A percentile compares a stretch with the other conserved stretches of the same genome.
These are phyloP conservation scores for Dendroctonus valens DNA, from an alignment of 1,140 invertebrate genomes.

Conservation along the genomic window DNA sequence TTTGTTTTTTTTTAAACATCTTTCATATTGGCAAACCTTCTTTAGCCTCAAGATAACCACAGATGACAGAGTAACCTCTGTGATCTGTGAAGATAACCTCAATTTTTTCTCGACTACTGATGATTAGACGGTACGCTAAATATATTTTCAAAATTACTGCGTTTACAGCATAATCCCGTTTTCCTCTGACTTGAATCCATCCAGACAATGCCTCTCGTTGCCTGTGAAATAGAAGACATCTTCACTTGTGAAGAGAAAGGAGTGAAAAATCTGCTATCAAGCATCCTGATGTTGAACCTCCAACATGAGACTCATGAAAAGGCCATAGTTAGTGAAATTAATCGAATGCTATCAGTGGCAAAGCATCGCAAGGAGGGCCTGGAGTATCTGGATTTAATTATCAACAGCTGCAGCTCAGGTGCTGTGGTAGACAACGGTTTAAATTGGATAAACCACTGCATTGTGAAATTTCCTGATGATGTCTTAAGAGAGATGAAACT, in stretches of 20 bases:
- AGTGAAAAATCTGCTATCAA: conserved; percentile 21
- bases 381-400: conserved; percentile 25
- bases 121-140: too few relatives aligned
- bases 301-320: conserved; percentile 24
- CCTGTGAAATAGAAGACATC: too few relatives aligned
- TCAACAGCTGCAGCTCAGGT: conserved; percentile 18
- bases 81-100: too few relatives aligned
- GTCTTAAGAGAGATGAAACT: conserved; percentile 30
- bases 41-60: too few relatives aligned
- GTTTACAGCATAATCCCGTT: too few relatives aligned
- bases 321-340: conserved; percentile 24
- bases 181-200: too few relatives aligned
- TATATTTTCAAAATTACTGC: too few relatives aligned
- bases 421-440: conserved; percentile 23
- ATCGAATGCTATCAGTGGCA: conserved; percentile 18
- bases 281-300: conserved; percentile 27
- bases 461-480: conserved; percentile 33
- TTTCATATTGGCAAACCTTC: too few relatives aligned
- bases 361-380: conserved; percentile 26
- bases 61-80: too few relatives aligned
- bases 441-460: conserved; percentile 28
- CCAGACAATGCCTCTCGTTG: too few relatives aligned
- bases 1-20: too few relatives aligned
- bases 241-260: conserved; percentile 16
- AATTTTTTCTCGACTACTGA: too few relatives aligned